These are phyloP conservation scores for Stramonita haemastoma DNA, from an alignment of 2,888 invertebrate species.

Conservation along the genomic window DNA sequence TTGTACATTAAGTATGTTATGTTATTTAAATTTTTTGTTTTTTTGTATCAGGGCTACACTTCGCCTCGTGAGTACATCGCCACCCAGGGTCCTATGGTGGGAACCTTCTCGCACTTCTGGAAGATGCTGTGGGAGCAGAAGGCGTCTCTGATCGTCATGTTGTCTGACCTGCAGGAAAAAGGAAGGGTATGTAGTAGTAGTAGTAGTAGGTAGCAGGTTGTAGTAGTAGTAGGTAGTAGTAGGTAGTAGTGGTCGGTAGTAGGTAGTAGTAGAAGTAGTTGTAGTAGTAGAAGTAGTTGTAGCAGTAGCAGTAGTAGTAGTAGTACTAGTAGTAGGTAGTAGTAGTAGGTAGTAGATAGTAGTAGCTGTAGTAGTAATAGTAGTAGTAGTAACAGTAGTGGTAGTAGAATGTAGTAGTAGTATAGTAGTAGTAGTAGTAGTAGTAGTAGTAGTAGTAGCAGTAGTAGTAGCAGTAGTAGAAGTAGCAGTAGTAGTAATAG, in stretches of 20 bases:
- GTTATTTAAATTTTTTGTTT: background rate
- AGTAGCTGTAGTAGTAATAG: background rate
- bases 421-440: too few species aligned
- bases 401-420: too few species aligned
- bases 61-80: constrained; percentile 85
- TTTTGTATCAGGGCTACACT: constrained; percentile 81
- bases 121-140: constrained; percentile 86
- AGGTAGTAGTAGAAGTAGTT: too few species aligned
- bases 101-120: constrained; percentile 85
- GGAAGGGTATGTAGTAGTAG: constrained; percentile 8
- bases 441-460: background rate
- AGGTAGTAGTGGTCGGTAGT: too few species aligned
- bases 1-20: background rate
- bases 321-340: too few species aligned
- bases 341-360: too few species aligned
- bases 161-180: constrained; percentile 84
- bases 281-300: too few species aligned
- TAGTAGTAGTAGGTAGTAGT: too few species aligned
- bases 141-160: constrained; percentile 84
- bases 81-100: constrained; percentile 85
- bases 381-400: background rate
- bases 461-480: too few species aligned
- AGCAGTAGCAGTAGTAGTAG: too few species aligned
- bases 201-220: too few species aligned
- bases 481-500: background rate